These are phyloP conservation scores for Onychomys torridus DNA, from an alignment of 2,797 vertebrate genomes.

Conservation along the genomic window DNA sequence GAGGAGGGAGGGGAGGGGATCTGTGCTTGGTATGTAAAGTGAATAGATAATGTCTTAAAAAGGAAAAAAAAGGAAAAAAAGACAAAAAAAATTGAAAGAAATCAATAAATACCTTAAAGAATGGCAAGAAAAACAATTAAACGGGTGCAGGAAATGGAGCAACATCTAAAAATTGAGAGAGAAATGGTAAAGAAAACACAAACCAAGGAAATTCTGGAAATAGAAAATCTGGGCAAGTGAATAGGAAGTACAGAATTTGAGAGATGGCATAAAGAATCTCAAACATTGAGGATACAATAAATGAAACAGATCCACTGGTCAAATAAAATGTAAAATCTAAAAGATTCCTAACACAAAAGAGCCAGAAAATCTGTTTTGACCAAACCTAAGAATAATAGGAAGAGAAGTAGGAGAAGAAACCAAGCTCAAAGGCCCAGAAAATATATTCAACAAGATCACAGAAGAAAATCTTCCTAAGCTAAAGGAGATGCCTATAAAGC, in stretches of 20 bases:
- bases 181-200: background rate
- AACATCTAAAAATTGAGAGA: background rate
- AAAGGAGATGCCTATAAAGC: background rate
- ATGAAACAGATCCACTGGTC: background rate
- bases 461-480: background rate
- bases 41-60: background rate
- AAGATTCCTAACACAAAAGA: background rate
- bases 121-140: background rate
- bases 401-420: background rate
- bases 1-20: too few relatives aligned
- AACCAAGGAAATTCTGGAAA: background rate
- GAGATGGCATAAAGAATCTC: background rate
- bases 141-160: background rate
- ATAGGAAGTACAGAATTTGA: background rate
- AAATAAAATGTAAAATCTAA: background rate
- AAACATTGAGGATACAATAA: background rate
- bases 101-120: background rate
- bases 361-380: background rate
- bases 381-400: background rate
- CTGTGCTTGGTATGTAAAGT: too few relatives aligned
- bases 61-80: background rate
- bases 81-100: background rate
- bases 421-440: background rate
- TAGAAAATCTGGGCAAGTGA: background rate
- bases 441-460: background rate